These are phyloP conservation scores for Colossoma macropomum DNA, from an alignment of 2,113 vertebrate species.

Conservation along the genomic window DNA sequence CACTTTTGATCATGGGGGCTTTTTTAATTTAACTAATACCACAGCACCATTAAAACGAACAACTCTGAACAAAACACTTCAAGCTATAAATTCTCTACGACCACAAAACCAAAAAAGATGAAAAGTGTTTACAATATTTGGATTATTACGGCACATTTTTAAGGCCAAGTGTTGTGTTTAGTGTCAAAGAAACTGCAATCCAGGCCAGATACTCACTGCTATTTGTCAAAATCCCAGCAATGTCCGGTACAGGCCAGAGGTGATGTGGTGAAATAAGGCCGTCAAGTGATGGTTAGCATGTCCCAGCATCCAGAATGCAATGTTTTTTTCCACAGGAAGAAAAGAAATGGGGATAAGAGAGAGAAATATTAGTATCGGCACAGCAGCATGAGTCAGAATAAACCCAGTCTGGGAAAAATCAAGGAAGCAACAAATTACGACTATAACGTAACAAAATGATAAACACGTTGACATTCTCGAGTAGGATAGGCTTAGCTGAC, in stretches of 20 bases:
- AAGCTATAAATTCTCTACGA: not conserved
- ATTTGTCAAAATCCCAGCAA: constrained; percentile 70
- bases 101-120: not conserved
- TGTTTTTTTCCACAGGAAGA: constrained; percentile 35
- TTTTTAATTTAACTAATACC: not conserved
- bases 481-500: not conserved
- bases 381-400: not conserved
- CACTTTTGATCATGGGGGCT: constrained; percentile 6
- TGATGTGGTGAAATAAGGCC: constrained; percentile 26
- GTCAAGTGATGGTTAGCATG: constrained; percentile 44
- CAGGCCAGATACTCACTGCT: constrained; percentile 89
- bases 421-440: not conserved
- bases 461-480: not conserved
- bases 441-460: not conserved
- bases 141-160: not conserved
- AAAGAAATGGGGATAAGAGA: not conserved
- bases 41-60: not conserved
- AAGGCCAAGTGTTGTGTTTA: not conserved
- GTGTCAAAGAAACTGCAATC: not conserved
- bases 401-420: not conserved
- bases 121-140: not conserved
- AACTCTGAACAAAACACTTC: not conserved
- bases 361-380: not conserved
- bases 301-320: constrained; percentile 25
- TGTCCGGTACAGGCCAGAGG: constrained; percentile 36